Evolutionary conservation across 2,888 invertebrate species (phyloP), one percentile per base, ranked within the genome.

Genomic region (Beris chalybata): DNA sequence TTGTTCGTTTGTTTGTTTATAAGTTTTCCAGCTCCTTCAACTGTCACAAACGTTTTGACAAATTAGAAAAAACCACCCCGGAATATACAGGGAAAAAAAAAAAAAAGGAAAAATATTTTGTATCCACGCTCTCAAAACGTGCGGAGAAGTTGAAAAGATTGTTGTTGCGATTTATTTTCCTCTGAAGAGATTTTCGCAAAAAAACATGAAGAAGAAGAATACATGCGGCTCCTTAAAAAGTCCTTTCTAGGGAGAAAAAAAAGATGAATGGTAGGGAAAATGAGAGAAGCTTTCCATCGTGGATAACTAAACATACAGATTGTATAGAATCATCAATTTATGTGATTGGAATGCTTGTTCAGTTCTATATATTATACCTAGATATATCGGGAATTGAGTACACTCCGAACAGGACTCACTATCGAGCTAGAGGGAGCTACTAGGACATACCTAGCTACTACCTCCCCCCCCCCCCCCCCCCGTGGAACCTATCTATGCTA

Each of bases 281-380:
- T 61, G 61, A 75, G 65, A 71, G 32, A 63, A 69, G 58, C 65
- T 65, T 53, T 67, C 66, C 63, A 9, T 38, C 7, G 38, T 7
- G 38, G 38, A 38, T 38, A 38, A 38, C 38, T 38, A 3, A 38
- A 38, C 9, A 38, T 38, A 38, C 38, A 38, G 7, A 38, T 9
- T 38, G 5, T 38, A 54, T 56, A 55, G 67, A 64, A 58, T 67
- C 64, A 59, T 64, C 67, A 67, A 67, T 67, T 67, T 67, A 65
- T 67, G 65, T 67, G 64, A 65, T 67, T 65, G 59, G 67, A 65
- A 67, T 67, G 67, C 61, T 67, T 59, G 55, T 65, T 45, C 38
- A 38, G 38, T 38, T 38, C 38, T 38, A 38, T 38, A 38, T 22
- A 22, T 22, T 22, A 22, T 22, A 22, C 22, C 2, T 22, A 22